phyloP scores from a whole-genome alignment of 2,797 vertebrate genomes.

The Delichon dasypus region DNA sequence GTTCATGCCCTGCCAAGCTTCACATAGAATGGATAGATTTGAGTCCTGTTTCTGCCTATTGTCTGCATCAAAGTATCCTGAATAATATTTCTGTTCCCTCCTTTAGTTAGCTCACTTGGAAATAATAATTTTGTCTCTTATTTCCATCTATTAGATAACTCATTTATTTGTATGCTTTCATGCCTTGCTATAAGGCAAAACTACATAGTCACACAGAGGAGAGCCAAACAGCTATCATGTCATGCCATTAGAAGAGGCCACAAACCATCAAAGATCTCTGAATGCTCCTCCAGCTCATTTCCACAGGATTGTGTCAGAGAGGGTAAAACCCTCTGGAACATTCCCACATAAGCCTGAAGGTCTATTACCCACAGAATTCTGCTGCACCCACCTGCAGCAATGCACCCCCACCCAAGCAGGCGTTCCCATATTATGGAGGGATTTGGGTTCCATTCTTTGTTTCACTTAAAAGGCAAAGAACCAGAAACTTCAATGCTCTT shows the following conservation, averaged over 20 bases:
- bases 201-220: neutral
- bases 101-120: neutral
- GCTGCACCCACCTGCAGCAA: neutral
- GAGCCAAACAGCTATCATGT: neutral
- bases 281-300: neutral
- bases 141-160: neutral
- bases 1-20: neutral
- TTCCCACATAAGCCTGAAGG: accelerated
- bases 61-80: neutral
- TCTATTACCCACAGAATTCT: neutral
- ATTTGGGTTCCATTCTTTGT: too few relatives aligned
- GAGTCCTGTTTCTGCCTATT: neutral
- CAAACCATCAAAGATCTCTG: neutral
- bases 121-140: neutral
- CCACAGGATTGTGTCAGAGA: neutral
- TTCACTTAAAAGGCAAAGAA: too few relatives aligned
- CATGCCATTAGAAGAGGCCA: neutral
- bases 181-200: neutral
- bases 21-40: neutral
- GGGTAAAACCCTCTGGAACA: neutral
- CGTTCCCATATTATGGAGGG: too few relatives aligned
- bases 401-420: too few relatives aligned
- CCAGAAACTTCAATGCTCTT: too few relatives aligned
- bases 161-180: neutral
- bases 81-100: neutral